Evolutionary conservation across 2,113 vertebrate species (phyloP), one percentile per base, ranked within the genome.

Genomic region (Channa maculata): DNA sequence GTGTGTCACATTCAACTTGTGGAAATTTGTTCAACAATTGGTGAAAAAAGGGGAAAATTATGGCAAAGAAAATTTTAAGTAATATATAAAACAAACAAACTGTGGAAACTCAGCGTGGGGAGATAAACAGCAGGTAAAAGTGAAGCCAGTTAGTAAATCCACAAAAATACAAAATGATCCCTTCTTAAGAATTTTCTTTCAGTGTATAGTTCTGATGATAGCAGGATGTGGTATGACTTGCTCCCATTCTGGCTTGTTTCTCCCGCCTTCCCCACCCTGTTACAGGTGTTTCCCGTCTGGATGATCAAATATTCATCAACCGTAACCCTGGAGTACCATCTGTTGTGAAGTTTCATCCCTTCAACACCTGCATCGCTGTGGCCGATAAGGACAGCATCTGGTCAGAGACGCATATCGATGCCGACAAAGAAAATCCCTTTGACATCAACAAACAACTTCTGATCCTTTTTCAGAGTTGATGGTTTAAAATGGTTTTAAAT

Each of bases 241-340:
- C 33, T 52, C 48, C 6, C 38, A 13, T 50, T 66, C n/a, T 62
- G 12, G n/a, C 13, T 61, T 44, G 34, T 65, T 7, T 36, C 36
- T 13, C 2, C n/a, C n/a, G 7, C 39, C 61, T 4, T 36, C 0
- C 44, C 13, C 49, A 41, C 46, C 6, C 0, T 8, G 1, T 64
- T 79, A 12, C 91, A 99, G 97, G 98, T 24, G 94, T 99, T 38
- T 94, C 96, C 41, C 91, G 96, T 24, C 91, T 99, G 80, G 97
- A 99, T 1, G 98, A 99, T 92, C 98, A 99, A 94, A 98, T 99
- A 87, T 99, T 99, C 92, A 97, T 99, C 89, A 99, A 99, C 93
- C 94, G 97, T 65, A 99, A 99, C 91, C 98, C 98, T 0, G 98
- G 98, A 0, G 96, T 98, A 2, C 97, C 97, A 12, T 98, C 97